These are phyloP conservation scores for Nephotettix cincticeps DNA, from an alignment of 1,140 invertebrate genomes.

Conservation along the genomic window DNA sequence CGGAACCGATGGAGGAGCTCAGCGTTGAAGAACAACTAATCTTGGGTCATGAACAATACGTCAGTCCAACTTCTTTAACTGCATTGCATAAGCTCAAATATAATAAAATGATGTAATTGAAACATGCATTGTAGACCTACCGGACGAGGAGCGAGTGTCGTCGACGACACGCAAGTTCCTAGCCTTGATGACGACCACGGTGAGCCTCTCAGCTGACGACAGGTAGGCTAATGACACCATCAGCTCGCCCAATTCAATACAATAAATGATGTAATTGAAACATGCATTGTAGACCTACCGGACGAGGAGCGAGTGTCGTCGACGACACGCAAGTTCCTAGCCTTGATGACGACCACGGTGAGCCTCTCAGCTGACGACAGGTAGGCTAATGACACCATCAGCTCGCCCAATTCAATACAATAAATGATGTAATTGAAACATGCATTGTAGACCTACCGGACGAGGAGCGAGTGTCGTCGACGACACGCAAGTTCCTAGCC, in stretches of 20 bases:
- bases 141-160: constrained; percentile 53
- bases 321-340: constrained; percentile 67
- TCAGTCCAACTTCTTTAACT: too few relatives aligned
- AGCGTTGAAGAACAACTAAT: too few relatives aligned
- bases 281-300: constrained; percentile 38
- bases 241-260: constrained; percentile 69
- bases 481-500: constrained; percentile 68
- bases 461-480: constrained; percentile 54
- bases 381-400: constrained; percentile 83
- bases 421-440: too few relatives aligned
- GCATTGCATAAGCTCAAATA: too few relatives aligned
- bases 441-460: constrained; percentile 46
- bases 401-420: constrained; percentile 67
- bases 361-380: constrained; percentile 75
- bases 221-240: constrained; percentile 83
- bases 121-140: constrained; percentile 36
- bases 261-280: too few relatives aligned
- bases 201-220: constrained; percentile 74
- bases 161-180: constrained; percentile 67
- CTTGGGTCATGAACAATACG: too few relatives aligned
- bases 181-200: constrained; percentile 78
- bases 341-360: constrained; percentile 79
- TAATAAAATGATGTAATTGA: too few relatives aligned
- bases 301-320: constrained; percentile 55
- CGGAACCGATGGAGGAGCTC: too few relatives aligned